These are phyloP conservation scores for Podarcis siculus DNA, from an alignment of 2,797 vertebrate species.

Conservation along the genomic window DNA sequence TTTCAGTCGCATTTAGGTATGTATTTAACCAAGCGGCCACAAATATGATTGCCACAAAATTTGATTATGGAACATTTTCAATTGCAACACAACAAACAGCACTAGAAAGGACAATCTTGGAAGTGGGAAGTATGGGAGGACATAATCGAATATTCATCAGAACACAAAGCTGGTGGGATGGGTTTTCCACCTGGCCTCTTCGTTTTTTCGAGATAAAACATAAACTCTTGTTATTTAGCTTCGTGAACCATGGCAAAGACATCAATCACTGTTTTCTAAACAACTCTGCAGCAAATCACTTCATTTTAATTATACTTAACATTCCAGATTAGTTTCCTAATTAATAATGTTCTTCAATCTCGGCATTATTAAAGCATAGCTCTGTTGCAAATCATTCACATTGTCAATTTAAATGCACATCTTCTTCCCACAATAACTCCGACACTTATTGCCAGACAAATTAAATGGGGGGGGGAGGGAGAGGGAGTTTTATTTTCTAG, in stretches of 20 bases:
- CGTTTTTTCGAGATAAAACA: constrained; percentile 13
- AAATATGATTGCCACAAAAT: neutral
- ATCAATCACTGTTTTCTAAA: constrained; percentile 14
- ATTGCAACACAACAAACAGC: neutral
- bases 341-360: constrained; percentile 27
- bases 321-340: constrained; percentile 35
- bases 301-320: constrained; percentile 24
- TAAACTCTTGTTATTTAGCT: neutral
- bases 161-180: neutral
- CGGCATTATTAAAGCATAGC: neutral
- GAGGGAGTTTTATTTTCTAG: neutral
- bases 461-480: too few species aligned
- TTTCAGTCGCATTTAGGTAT: too few species aligned
- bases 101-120: neutral
- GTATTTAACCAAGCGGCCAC: neutral
- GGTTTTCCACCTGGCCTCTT: neutral
- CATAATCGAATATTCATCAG: neutral
- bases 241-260: neutral
- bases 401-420: constrained; percentile 24
- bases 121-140: neutral
- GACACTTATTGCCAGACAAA: neutral
- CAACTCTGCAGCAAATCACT: constrained; percentile 6
- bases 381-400: constrained; percentile 23
- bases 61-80: neutral
- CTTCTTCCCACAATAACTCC: constrained; percentile 11